phyloP scores from a whole-genome alignment of 2,113 vertebrate species.

The Plecturocebus donacophilus region DNA sequence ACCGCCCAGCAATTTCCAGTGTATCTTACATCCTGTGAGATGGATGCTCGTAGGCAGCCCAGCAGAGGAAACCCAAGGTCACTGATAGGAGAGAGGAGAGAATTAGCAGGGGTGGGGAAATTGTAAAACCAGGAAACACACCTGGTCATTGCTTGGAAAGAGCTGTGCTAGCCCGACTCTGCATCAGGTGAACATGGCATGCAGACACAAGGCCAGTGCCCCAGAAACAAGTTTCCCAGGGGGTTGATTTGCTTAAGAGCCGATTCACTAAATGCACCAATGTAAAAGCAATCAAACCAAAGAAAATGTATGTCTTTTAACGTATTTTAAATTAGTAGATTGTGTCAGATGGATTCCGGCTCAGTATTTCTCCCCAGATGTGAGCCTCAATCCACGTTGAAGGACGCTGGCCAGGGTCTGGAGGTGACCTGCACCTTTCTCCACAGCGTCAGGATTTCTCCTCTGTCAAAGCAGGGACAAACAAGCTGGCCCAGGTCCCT shows the following conservation, averaged over 20 bases:
- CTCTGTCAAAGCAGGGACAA: neutral
- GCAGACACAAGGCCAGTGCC: fast-evolving
- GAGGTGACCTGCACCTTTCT: fast-evolving
- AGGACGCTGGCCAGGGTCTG: neutral
- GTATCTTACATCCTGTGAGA: neutral
- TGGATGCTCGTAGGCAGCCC: fast-evolving
- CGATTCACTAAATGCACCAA: fast-evolving
- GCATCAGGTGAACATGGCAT: fast-evolving
- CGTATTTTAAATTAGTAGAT: neutral
- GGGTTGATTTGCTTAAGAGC: neutral
- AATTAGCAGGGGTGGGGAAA: fast-evolving
- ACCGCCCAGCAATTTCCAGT: fast-evolving
- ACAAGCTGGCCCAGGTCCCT: neutral
- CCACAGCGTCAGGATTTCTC: fast-evolving
- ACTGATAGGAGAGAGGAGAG: neutral
- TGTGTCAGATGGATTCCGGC: fast-evolving
- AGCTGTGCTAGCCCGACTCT: fast-evolving
- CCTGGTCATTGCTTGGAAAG: neutral
- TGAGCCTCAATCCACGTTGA: fast-evolving
- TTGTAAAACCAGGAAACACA: neutral
- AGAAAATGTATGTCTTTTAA: neutral
- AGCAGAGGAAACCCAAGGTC: neutral
- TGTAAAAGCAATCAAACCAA: neutral
- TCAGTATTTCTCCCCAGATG: neutral
- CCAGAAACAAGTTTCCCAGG: neutral